Conservation (phyloP, 2,888 invertebrate species). For the Hemithea aestivaria region DNA sequence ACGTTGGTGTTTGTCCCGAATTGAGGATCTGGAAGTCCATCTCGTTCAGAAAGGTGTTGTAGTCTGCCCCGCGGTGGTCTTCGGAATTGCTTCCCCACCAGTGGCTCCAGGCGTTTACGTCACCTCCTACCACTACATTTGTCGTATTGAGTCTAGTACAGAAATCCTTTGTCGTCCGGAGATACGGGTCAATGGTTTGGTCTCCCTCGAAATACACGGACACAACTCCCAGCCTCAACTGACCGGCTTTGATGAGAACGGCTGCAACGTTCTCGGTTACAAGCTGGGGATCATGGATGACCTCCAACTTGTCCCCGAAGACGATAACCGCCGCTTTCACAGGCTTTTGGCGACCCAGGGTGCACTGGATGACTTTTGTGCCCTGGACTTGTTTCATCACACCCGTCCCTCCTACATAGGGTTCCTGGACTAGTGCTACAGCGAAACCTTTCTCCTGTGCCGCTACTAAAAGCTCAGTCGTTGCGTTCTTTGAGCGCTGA, state of each 20-base stretch:
- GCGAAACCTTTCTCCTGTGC: no score
- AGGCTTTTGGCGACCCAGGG: no score
- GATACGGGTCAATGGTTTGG: slow-evolving; percentile 8
- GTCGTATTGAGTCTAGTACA: no score
- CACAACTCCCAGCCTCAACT: slow-evolving; percentile 13
- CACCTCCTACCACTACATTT: no score
- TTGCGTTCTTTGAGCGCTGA: background rate
- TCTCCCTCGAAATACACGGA: slow-evolving; percentile 24
- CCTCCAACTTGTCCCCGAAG: background rate
- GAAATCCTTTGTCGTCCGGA: no score
- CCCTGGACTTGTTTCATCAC: background rate
- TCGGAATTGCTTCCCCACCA: no score
- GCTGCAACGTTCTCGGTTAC: slow-evolving; percentile 14
- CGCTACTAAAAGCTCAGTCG: background rate
- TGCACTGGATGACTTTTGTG: no score
- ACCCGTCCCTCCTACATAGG: background rate
- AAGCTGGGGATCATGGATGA: no score
- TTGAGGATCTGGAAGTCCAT: slow-evolving; percentile 17
- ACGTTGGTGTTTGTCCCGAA: slow-evolving; percentile 17
- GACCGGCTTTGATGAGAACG: slow-evolving; percentile 10
- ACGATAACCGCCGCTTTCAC: no score
- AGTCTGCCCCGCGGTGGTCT: slow-evolving; percentile 9
- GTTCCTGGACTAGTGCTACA: background rate
- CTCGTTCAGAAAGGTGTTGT: no score
- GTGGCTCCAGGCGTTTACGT: no score